Conservation (phyloP, 2,888 invertebrate species). For the Acronicta alni region DNA sequence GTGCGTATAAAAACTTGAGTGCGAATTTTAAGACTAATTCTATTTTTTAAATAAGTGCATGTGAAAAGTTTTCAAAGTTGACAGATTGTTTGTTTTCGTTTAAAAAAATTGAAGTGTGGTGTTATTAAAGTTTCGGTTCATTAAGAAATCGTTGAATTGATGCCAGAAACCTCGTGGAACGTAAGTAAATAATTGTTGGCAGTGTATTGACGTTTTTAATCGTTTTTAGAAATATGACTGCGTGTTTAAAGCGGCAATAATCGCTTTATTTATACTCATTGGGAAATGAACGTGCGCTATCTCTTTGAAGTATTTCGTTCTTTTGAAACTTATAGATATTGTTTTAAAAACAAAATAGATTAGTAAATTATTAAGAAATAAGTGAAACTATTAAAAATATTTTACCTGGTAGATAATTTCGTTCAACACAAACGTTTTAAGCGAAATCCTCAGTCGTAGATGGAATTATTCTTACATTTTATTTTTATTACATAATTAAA, state of each 20-base stretch:
- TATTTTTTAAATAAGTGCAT: constrained; percentile 4
- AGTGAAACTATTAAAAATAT: neutral
- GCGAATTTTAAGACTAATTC: neutral
- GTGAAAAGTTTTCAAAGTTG: constrained; percentile 35
- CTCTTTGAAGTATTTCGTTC: constrained; percentile 3
- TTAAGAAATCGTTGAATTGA: constrained; percentile 59
- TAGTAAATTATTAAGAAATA: neutral
- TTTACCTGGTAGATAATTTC: neutral
- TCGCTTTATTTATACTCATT: constrained; percentile 30
- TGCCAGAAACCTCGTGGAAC: constrained; percentile 50
- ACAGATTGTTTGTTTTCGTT: constrained; percentile 33
- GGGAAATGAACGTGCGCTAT: constrained; percentile 44
- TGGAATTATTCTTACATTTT: no score
- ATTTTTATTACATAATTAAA: no score
- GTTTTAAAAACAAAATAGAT: constrained; percentile 4
- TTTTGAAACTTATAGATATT: constrained; percentile 19
- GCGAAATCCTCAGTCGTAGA: no score
- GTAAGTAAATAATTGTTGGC: constrained; percentile 54
- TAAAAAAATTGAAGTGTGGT: constrained; percentile 44
- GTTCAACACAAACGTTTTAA: no score
- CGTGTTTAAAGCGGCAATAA: constrained; percentile 13
- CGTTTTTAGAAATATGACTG: constrained; percentile 27
- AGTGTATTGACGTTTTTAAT: constrained; percentile 42
- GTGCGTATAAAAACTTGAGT: constrained; percentile 2
- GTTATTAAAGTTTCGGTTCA: constrained; percentile 48